These are phyloP conservation scores for Eupeodes corollae DNA, from an alignment of 1,140 invertebrate species.

Conservation along the genomic window DNA sequence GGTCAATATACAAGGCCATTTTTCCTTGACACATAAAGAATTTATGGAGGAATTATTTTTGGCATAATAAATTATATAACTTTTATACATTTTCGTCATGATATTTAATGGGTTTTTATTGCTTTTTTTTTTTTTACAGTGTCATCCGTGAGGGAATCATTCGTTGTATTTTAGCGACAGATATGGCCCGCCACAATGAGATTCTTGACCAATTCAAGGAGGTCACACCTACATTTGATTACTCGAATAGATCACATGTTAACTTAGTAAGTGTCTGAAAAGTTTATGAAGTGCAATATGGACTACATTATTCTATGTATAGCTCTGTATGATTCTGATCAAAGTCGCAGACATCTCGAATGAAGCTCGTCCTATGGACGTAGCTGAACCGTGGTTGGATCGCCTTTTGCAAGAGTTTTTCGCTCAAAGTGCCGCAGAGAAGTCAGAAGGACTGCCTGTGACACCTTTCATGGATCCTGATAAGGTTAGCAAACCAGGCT, in stretches of 20 bases:
- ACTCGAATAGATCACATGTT: slow-evolving; percentile 60
- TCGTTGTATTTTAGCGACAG: slow-evolving; percentile 72
- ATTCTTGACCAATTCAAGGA: slow-evolving; percentile 69
- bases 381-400: slow-evolving; percentile 77
- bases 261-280: slow-evolving; percentile 53
- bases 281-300: neutral
- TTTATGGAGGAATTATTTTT: too few relatives aligned
- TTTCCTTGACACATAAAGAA: too few relatives aligned
- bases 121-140: slow-evolving; percentile 17
- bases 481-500: slow-evolving; percentile 76
- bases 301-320: neutral
- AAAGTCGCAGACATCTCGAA: slow-evolving; percentile 84
- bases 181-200: slow-evolving; percentile 81
- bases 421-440: slow-evolving; percentile 73
- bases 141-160: slow-evolving; percentile 69
- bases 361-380: slow-evolving; percentile 72
- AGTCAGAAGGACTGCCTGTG: slow-evolving; percentile 71
- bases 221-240: slow-evolving; percentile 59
- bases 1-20: too few relatives aligned
- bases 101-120: neutral
- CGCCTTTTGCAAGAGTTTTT: slow-evolving; percentile 68
- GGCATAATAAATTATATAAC: too few relatives aligned
- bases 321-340: slow-evolving; percentile 76
- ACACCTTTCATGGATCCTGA: slow-evolving; percentile 86
- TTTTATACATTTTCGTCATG: too few relatives aligned